A percentile compares a stretch with the other conserved stretches of the same genome.
phyloP scores from a whole-genome alignment of 2,888 invertebrate genomes.

The Notodonta ziczac region DNA sequence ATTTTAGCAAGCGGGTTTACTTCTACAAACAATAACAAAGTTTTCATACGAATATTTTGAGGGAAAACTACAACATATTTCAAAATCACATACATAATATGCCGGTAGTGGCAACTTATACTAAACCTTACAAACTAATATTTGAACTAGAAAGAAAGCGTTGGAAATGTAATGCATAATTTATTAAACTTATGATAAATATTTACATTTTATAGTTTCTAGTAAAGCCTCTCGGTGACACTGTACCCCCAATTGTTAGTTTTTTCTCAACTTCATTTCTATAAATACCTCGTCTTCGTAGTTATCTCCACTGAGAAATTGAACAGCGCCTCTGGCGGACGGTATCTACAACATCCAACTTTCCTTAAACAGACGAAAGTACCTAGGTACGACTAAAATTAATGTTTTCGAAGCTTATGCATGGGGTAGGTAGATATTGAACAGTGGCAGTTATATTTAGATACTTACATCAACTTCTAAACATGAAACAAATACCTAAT shows the following conservation, averaged over 20 bases:
- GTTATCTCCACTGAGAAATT: too few species aligned
- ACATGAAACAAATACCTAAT: background rate
- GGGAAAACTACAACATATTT: constrained; percentile 31
- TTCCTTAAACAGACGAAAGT: too few species aligned
- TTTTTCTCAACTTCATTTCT: background rate
- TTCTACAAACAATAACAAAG: constrained; percentile 10
- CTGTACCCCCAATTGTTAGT: background rate
- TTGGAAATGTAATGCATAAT: constrained; percentile 67
- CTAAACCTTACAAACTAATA: constrained; percentile 47
- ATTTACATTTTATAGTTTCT: constrained; percentile 36
- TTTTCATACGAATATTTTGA: constrained; percentile 8
- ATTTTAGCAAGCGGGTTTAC: constrained; percentile 12
- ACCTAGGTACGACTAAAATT: too few species aligned
- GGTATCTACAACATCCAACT: too few species aligned
- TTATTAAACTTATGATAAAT: constrained; percentile 36
- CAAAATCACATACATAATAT: constrained; percentile 52
- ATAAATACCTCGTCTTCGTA: too few species aligned
- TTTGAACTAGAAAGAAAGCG: constrained; percentile 70
- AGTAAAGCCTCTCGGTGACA: constrained; percentile 20
- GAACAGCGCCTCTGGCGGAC: too few species aligned
- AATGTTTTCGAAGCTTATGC: too few species aligned
- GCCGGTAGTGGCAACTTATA: constrained; percentile 35
- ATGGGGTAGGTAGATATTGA: too few species aligned
- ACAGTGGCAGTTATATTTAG: constrained; percentile 1
- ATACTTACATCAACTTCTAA: background rate